A percentile compares a stretch with the other conserved stretches of the same genome.
phyloP scores from a whole-genome alignment of 2,797 vertebrate species.

The Enteromius radiatus region DNA sequence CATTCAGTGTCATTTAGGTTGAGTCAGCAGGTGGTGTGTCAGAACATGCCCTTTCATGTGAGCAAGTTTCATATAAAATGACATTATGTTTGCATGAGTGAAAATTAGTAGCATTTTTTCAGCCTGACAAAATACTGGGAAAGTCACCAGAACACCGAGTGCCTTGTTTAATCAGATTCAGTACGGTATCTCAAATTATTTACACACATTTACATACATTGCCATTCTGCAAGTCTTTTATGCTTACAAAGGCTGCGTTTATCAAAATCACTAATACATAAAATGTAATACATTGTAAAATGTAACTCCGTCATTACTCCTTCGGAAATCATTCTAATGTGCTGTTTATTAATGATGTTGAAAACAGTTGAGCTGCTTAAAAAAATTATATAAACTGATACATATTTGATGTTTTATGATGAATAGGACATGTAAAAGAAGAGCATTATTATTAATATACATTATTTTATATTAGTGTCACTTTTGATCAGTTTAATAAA shows the following conservation, averaged over 20 bases:
- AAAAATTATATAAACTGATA: neutral
- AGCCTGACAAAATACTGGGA: neutral
- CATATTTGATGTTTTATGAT: neutral
- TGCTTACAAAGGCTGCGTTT: neutral
- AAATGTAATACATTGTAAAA: too few species aligned
- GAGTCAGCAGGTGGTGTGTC: slow-evolving; percentile 59
- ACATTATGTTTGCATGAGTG: neutral
- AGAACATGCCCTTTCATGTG: slow-evolving; percentile 41
- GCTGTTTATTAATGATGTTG: neutral
- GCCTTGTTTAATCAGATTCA: neutral
- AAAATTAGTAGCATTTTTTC: neutral
- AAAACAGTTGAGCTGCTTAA: neutral
- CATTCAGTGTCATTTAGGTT: slow-evolving; percentile 53
- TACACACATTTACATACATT: neutral
- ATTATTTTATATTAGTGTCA: neutral
- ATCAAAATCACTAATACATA: too few species aligned
- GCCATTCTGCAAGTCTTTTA: neutral
- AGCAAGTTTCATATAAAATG: neutral
- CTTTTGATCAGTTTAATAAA: neutral
- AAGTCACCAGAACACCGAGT: neutral
- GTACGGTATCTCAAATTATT: neutral
- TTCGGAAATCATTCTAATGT: neutral
- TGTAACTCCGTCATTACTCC: neutral
- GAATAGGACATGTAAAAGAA: neutral
- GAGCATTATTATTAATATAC: neutral